These are phyloP conservation scores for Zeugodacus cucurbitae DNA, from an alignment of 1,140 invertebrate species.

Conservation along the genomic window DNA sequence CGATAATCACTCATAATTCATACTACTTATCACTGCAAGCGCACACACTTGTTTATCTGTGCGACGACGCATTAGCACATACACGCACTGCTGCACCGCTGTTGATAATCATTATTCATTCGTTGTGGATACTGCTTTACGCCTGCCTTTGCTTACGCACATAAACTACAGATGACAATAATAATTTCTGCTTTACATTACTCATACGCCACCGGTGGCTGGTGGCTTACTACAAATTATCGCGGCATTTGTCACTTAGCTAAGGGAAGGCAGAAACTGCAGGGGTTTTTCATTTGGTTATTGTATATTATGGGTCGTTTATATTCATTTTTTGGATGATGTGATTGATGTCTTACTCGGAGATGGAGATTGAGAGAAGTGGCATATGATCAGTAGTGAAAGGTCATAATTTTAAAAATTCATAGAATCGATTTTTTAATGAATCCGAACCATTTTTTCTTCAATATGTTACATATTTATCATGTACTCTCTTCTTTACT, in stretches of 20 bases:
- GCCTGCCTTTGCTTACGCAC: neutral
- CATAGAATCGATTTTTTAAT: too few species aligned
- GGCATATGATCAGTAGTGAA: too few species aligned
- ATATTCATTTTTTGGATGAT: too few species aligned
- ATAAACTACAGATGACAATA: neutral
- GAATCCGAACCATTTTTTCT: too few species aligned
- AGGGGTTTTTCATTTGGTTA: too few species aligned
- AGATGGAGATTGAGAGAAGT: too few species aligned
- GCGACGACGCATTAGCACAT: neutral
- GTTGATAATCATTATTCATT: neutral
- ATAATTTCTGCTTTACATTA: neutral
- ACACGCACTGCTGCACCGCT: neutral
- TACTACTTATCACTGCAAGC: neutral
- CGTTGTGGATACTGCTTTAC: neutral
- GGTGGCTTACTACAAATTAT: neutral
- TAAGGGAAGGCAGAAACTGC: neutral
- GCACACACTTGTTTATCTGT: neutral
- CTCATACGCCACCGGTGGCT: conserved; percentile 8
- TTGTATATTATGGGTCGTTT: too few species aligned
- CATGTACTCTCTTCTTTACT: too few species aligned
- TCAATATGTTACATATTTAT: too few species aligned
- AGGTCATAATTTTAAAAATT: too few species aligned
- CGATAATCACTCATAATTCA: conserved; percentile 20
- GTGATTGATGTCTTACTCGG: too few species aligned
- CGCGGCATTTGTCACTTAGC: neutral